phyloP scores from a whole-genome alignment of 1,140 invertebrate species.

The Eriocheir sinensis region DNA sequence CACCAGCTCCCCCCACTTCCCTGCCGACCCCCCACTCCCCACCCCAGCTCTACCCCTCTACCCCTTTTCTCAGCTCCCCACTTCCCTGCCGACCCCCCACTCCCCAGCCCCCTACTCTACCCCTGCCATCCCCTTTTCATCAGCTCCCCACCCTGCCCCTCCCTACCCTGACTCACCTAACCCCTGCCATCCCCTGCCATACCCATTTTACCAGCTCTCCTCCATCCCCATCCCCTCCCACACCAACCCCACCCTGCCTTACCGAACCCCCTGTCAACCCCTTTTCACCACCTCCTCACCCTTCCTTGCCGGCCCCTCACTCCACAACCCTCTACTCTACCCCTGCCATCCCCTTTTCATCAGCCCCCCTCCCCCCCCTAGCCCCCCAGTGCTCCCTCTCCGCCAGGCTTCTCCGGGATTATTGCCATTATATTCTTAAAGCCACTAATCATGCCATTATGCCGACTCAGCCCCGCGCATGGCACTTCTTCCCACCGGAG shows the following conservation, averaged over 20 bases:
- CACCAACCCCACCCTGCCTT: background rate
- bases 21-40: too few relatives aligned
- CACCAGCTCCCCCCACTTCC: too few relatives aligned
- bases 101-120: background rate
- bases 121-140: background rate
- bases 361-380: background rate
- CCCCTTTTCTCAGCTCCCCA: too few relatives aligned
- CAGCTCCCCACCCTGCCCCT: background rate
- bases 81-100: too few relatives aligned
- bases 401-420: background rate
- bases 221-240: constrained; percentile 12
- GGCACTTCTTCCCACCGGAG: background rate
- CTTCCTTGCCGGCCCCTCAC: background rate
- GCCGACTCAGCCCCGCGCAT: background rate
- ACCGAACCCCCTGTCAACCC: background rate
- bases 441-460: constrained; percentile 13
- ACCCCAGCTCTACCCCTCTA: too few relatives aligned
- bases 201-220: too few relatives aligned
- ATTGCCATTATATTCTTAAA: constrained; percentile 26
- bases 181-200: too few relatives aligned
- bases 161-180: too few relatives aligned
- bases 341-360: background rate
- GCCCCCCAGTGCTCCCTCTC: background rate
- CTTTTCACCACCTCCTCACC: background rate
- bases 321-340: background rate